phyloP scores from a whole-genome alignment of 1,140 invertebrate genomes.

The Panonychus citri region DNA sequence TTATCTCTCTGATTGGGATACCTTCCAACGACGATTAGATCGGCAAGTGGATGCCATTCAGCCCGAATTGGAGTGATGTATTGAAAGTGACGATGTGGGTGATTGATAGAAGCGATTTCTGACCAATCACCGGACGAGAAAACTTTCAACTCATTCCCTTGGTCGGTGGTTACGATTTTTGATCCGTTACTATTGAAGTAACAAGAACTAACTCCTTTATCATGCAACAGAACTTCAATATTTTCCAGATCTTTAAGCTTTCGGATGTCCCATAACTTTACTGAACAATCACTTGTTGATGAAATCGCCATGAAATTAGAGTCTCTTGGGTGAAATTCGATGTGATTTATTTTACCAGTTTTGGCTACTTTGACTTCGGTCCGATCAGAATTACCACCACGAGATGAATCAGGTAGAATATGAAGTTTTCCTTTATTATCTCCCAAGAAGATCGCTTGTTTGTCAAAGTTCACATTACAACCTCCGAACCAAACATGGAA shows the following conservation, averaged over 20 bases:
- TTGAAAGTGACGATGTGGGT: slow-evolving; percentile 24
- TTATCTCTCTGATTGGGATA: slow-evolving; percentile 19
- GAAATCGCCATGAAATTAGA: background rate
- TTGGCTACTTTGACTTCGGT: background rate
- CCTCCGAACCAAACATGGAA: background rate
- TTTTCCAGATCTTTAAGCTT: background rate
- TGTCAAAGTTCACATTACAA: background rate
- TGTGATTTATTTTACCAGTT: background rate
- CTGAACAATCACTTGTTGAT: background rate
- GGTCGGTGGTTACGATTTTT: slow-evolving; percentile 23
- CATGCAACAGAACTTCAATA: background rate
- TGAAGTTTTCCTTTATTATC: background rate
- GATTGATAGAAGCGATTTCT: slow-evolving; percentile 18
- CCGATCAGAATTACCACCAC: background rate
- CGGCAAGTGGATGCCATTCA: slow-evolving; percentile 23
- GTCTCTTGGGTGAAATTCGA: background rate
- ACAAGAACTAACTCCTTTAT: background rate
- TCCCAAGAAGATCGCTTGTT: background rate
- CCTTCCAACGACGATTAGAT: slow-evolving; percentile 22
- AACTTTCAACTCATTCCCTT: slow-evolving; percentile 19
- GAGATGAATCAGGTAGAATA: background rate
- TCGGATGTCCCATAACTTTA: background rate
- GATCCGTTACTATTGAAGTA: slow-evolving; percentile 14
- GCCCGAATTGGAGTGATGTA: slow-evolving; percentile 25
- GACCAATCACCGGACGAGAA: slow-evolving; percentile 21